Evolutionary conservation across 2,113 vertebrate genomes (phyloP).

Genomic region (Pontoporia blainvillei): DNA sequence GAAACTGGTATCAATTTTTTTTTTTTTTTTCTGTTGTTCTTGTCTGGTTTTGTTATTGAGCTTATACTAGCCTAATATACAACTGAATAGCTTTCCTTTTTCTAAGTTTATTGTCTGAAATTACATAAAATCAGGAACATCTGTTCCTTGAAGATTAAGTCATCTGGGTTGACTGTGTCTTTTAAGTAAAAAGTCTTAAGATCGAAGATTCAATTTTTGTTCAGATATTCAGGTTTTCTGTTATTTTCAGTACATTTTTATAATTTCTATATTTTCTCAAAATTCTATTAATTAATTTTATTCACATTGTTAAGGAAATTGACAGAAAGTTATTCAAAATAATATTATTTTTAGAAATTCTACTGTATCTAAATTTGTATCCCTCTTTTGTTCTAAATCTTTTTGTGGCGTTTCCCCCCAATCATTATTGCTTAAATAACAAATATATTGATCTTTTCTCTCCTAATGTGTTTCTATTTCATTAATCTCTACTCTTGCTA

Average conservation of each 20-base stretch:
- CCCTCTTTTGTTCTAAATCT: not conserved
- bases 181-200: not conserved
- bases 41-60: constrained; percentile 2
- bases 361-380: not conserved
- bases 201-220: not conserved
- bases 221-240: not conserved
- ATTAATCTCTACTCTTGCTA: not conserved
- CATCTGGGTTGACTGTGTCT: not conserved
- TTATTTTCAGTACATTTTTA: not conserved
- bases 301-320: not conserved
- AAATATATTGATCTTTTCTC: not conserved
- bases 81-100: not conserved
- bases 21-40: not conserved
- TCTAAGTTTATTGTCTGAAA: not conserved
- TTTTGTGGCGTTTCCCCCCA: not conserved
- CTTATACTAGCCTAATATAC: not conserved
- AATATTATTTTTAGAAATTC: not conserved
- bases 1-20: not conserved
- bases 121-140: constrained; percentile 12
- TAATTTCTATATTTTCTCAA: not conserved
- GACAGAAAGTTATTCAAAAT: not conserved
- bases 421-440: not conserved
- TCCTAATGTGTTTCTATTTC: not conserved
- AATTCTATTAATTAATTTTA: not conserved
- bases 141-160: not conserved